Conservation (phyloP, 2,888 invertebrate genomes). For the Ophioninae sp. region DNA sequence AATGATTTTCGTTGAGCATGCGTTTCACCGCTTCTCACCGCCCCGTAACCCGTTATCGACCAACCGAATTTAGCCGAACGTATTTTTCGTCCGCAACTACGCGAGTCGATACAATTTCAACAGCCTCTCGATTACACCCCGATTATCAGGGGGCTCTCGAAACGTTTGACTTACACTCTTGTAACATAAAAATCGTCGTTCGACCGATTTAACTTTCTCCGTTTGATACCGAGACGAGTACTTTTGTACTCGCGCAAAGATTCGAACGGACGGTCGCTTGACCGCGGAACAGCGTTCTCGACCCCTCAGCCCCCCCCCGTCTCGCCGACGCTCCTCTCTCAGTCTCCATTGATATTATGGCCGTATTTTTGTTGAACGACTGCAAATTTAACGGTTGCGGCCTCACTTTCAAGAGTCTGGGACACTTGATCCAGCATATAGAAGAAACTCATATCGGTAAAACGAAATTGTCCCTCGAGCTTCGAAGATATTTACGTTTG, state of each 20-base stretch:
- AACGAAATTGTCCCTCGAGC: conserved; percentile 46
- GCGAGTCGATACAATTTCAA: conserved; percentile 54
- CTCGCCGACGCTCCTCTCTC: conserved; percentile 26
- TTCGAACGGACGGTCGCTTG: conserved; percentile 45
- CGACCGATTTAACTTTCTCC: background rate
- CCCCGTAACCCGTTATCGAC: conserved; percentile 76
- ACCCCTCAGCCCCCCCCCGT: background rate
- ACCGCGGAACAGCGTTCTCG: conserved; percentile 22
- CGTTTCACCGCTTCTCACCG: conserved; percentile 69
- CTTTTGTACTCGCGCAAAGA: background rate
- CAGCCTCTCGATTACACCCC: background rate
- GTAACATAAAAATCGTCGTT: background rate
- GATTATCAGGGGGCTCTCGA: background rate
- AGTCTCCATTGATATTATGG: conserved; percentile 84
- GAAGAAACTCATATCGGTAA: conserved; percentile 94
- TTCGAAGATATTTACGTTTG: conserved; percentile 24
- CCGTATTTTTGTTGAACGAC: conserved; percentile 94
- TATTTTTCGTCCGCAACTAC: conserved; percentile 66
- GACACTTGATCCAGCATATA: conserved; percentile 92
- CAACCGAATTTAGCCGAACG: conserved; percentile 78
- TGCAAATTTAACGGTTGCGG: conserved; percentile 95
- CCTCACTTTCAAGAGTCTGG: conserved; percentile 90
- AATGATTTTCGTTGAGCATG: conserved; percentile 71
- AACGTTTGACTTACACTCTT: background rate
- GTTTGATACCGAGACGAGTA: background rate